These are phyloP conservation scores for Solen grandis DNA, from an alignment of 1,140 invertebrate genomes.

Conservation along the genomic window DNA sequence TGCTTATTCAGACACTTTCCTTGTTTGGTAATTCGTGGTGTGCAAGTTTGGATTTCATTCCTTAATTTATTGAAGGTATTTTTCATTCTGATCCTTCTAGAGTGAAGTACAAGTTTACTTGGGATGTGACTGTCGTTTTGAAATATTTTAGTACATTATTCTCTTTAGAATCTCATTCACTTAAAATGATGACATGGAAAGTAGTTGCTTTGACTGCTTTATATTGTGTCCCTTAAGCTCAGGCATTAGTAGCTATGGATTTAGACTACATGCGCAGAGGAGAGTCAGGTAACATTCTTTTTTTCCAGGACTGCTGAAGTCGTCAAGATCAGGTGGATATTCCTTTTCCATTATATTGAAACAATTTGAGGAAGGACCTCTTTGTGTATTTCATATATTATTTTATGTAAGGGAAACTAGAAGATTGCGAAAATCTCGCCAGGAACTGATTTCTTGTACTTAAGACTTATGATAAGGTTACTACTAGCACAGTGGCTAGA, in stretches of 20 bases:
- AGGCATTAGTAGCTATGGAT: constrained; percentile 30
- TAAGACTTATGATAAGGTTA: not conserved
- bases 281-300: not conserved
- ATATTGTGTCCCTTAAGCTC: constrained; percentile 1
- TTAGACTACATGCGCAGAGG: not conserved
- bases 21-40: constrained; percentile 12
- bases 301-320: constrained; percentile 16
- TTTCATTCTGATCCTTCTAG: not conserved
- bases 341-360: not conserved
- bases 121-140: not conserved
- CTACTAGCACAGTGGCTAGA: constrained; percentile 10
- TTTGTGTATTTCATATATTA: not conserved
- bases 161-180: not conserved
- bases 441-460: constrained; percentile 9
- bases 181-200: constrained; percentile 34
- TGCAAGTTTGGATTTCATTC: too few species aligned
- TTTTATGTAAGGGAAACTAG: not conserved
- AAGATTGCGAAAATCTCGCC: not conserved
- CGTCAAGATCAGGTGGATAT: constrained; percentile 9
- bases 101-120: not conserved
- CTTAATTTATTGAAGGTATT: constrained; percentile 11
- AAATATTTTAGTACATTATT: not conserved
- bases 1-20: not conserved
- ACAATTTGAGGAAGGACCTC: not conserved
- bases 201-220: constrained; percentile 1